phyloP scores from a whole-genome alignment of 2,113 vertebrate species.

The Rhipidura dahli region DNA sequence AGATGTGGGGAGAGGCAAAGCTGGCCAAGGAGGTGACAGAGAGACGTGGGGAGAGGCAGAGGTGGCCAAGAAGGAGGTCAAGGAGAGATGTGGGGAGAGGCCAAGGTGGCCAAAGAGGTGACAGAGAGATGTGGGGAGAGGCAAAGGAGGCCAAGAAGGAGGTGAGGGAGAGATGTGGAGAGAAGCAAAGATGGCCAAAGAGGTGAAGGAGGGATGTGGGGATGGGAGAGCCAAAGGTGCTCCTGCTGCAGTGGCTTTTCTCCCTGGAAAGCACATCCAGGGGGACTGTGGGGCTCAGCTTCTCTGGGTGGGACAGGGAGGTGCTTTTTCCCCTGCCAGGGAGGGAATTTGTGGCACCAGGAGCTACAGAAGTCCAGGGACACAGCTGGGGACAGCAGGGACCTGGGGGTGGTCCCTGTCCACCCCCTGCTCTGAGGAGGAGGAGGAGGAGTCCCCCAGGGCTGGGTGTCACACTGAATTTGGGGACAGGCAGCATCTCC shows the following conservation, averaged over 20 bases:
- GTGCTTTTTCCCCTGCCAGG: background rate
- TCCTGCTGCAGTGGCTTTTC: fast-evolving
- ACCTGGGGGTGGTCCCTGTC: background rate
- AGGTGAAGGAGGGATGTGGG: conserved; percentile 23
- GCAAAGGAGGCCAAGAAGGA: no score
- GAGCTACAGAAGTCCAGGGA: background rate
- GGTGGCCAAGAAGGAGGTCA: conserved; percentile 62
- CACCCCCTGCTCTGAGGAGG: background rate
- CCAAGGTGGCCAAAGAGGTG: conserved; percentile 62
- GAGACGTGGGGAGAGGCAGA: background rate
- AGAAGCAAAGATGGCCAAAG: background rate
- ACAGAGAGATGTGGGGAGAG: background rate
- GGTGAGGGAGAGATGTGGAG: no score
- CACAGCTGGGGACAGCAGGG: background rate
- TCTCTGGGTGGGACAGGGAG: background rate
- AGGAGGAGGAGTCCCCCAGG: background rate
- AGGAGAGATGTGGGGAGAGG: background rate
- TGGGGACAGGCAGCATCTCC: background rate
- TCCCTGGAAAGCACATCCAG: fast-evolving
- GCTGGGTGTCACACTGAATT: fast-evolving
- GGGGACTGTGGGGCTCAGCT: background rate
- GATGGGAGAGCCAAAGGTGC: background rate
- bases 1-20: no score
- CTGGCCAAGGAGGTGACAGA: no score
- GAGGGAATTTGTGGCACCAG: background rate